phyloP scores from a whole-genome alignment of 2,113 vertebrate species.

The Phainopepla nitens region DNA sequence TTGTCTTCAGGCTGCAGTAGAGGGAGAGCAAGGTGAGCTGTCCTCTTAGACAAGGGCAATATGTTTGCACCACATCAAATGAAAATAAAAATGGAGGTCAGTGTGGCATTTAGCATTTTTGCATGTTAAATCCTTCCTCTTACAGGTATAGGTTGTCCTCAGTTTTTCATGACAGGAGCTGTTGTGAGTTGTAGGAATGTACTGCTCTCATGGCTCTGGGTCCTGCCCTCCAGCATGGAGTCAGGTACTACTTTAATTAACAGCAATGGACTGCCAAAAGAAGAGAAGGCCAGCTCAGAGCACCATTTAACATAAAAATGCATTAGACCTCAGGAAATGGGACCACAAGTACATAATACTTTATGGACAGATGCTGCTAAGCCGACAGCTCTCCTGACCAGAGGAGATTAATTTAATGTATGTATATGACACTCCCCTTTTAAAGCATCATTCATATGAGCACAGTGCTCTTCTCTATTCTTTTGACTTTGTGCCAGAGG shows the following conservation, averaged over 20 bases:
- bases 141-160: background rate
- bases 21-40: background rate
- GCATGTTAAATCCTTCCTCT: background rate
- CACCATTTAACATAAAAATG: conserved; percentile 3
- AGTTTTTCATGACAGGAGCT: background rate
- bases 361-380: background rate
- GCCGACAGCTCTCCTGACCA: conserved; percentile 7
- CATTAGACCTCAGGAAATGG: conserved; percentile 14
- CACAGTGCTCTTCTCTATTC: background rate
- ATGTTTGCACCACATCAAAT: background rate
- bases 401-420: conserved; percentile 19
- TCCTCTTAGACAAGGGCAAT: background rate
- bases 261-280: background rate
- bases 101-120: background rate
- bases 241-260: background rate
- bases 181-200: background rate
- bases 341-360: conserved; percentile 8
- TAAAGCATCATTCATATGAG: background rate
- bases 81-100: background rate
- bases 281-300: background rate
- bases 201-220: background rate
- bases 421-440: background rate
- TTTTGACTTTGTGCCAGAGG: conserved; percentile 25
- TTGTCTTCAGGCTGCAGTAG: background rate
- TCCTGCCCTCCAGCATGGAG: background rate